Conservation (phyloP, 2,888 invertebrate species). For the Nephrocerus scutellatus region DNA sequence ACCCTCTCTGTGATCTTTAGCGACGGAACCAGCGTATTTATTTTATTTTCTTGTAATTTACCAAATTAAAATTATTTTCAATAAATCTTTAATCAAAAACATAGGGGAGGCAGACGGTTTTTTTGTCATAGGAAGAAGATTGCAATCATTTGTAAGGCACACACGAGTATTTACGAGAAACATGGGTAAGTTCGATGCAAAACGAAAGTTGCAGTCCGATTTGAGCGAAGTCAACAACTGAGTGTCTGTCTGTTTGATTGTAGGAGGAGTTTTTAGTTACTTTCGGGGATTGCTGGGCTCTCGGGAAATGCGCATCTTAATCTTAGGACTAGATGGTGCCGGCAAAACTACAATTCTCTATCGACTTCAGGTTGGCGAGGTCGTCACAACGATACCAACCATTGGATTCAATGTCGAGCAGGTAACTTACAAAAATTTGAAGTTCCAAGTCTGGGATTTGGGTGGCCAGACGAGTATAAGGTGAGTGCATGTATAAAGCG, state of each 20-base stretch:
- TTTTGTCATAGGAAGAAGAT: no score
- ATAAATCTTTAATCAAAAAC: no score
- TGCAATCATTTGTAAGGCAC: no score
- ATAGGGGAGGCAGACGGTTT: no score
- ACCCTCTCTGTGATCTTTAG: no score
- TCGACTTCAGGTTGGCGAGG: constrained; percentile 95
- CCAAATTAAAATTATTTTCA: no score
- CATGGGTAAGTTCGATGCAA: no score
- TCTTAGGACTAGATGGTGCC: constrained; percentile 95
- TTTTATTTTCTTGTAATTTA: no score
- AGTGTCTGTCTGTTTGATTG: constrained; percentile 31
- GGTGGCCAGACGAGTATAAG: constrained; percentile 98
- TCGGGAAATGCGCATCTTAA: constrained; percentile 96
- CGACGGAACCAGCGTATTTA: no score
- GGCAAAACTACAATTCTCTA: constrained; percentile 99
- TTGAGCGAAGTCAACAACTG: no score
- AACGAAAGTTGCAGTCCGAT: no score
- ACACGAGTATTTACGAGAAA: no score
- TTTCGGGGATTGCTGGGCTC: constrained; percentile 93
- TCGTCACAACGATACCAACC: constrained; percentile 96
- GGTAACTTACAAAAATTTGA: constrained; percentile 97
- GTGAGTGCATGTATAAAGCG: constrained; percentile 51
- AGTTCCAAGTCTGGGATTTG: constrained; percentile 99
- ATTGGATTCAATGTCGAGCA: constrained; percentile 99
- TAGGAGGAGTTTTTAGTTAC: constrained; percentile 94